Evolutionary conservation across 2,888 invertebrate species (phyloP), one percentile per base, ranked within the genome.

Genomic region (Philonicus albiceps): DNA sequence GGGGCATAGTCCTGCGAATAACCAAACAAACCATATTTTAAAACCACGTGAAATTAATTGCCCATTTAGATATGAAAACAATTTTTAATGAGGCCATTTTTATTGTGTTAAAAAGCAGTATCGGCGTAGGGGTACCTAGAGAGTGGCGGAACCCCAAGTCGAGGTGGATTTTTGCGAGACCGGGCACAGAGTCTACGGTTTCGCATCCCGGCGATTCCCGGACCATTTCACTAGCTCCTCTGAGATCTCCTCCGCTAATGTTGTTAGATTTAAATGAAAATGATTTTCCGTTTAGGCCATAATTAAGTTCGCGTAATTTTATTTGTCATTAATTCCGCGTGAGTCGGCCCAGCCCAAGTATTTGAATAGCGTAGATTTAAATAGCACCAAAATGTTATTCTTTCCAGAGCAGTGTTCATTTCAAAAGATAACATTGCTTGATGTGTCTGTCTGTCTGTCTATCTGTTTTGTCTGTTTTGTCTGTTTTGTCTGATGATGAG

Each of bases 61-160:
- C 84, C 84, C 84, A 84, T 84, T 84, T 84, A 84, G 84, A 84
- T 84, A 84, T 84, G 84, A 84, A 84, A 84, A 84, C 84, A 84
- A 84, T 84, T 84, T 84, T 84, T 84, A 84, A 84, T 84, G 84
- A 84, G 84, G 84, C 84, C 72, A 84, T 84, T 84, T 84, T 84
- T 84, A 84, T 84, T 84, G 43, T 84, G 73, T 73, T 73, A 49
- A 43, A 49, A 3, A 6, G 22, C 27, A 4, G 37, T 11, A 19
- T 5, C 7, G 27, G 7, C 22, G 27, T 27, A 8, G 13, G 27
- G 40, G 27, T 30, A 6, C 37, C 78, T 34, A 81, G 37, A 13
- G 13, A 43, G 64, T 55, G 64, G 31, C 81, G 64, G 55, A 81
- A 37, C 31, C 40, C 40, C 74, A 31, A 74, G n/a, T n/a, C 30